phyloP scores from a whole-genome alignment of 2,113 vertebrate species.

The Scopus umbretta region DNA sequence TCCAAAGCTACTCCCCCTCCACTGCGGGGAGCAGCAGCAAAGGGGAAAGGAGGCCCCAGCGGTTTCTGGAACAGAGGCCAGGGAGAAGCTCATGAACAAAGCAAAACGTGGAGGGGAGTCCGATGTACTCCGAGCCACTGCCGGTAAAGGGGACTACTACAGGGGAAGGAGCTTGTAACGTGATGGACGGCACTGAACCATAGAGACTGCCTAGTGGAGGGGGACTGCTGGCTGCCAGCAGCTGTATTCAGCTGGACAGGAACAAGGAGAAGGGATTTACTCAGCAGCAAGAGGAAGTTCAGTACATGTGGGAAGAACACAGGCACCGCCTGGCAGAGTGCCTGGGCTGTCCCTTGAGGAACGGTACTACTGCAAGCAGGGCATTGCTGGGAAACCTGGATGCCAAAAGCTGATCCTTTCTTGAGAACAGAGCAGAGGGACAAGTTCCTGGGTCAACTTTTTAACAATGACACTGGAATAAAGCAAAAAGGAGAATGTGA shows the following conservation, averaged over 20 bases:
- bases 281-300: not conserved
- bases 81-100: not conserved
- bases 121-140: not conserved
- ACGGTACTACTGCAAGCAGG: not conserved
- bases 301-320: not conserved
- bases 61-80: not conserved
- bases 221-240: not conserved
- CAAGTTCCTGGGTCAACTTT: not conserved
- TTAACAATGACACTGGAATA: not conserved
- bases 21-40: not conserved
- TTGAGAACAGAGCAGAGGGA: not conserved
- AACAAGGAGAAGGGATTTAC: not conserved
- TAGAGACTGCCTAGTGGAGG: not conserved
- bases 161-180: not conserved
- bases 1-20: not conserved
- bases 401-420: not conserved
- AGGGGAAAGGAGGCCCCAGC: not conserved
- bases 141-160: not conserved
- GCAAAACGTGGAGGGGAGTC: accelerated
- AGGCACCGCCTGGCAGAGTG: not conserved
- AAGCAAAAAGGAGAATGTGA: not conserved
- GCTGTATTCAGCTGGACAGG: not conserved
- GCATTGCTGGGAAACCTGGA: not conserved
- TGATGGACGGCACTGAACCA: accelerated
- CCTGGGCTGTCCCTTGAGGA: not conserved